Conservation (phyloP, 2,888 invertebrate genomes). For the Alloplasta piceator region DNA sequence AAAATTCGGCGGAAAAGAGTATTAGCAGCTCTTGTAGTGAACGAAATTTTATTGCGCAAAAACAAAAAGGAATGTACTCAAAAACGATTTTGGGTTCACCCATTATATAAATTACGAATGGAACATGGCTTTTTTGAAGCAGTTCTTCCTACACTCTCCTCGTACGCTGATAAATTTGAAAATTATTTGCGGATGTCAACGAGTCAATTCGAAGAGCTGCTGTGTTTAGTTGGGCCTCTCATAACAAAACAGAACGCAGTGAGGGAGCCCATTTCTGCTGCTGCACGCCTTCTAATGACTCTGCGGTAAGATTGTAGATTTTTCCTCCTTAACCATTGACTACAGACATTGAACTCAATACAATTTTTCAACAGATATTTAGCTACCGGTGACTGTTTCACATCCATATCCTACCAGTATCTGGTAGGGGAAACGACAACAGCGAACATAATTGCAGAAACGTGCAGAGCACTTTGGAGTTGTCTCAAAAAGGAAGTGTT, state of each 20-base stretch:
- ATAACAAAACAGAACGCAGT: conserved; percentile 24
- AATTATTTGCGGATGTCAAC: conserved; percentile 50
- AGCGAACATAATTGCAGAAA: conserved; percentile 50
- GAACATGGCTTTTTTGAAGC: conserved; percentile 53
- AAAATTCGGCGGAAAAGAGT: conserved; percentile 37
- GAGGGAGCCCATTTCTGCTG: conserved; percentile 9
- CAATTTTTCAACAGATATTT: conserved; percentile 55
- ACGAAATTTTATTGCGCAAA: conserved; percentile 30
- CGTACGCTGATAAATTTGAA: conserved; percentile 35
- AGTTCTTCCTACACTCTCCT: conserved; percentile 45
- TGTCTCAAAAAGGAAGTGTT: conserved; percentile 32
- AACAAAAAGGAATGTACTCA: conserved; percentile 5
- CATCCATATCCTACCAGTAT: conserved; percentile 58
- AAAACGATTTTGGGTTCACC: conserved; percentile 42
- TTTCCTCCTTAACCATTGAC: conserved; percentile 13
- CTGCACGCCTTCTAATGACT: conserved; percentile 37
- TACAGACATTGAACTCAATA: conserved; percentile 17
- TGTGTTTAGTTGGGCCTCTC: conserved; percentile 37
- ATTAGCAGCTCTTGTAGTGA: conserved; percentile 37
- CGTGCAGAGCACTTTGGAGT: conserved; percentile 55
- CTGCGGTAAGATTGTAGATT: conserved; percentile 11
- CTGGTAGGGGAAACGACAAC: conserved; percentile 52
- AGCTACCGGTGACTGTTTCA: conserved; percentile 59
- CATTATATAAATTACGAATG: conserved; percentile 32
- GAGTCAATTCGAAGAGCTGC: conserved; percentile 38